Percentiles rank a stretch among this genome's conserved stretches.
phyloP scores from a whole-genome alignment of 1,140 invertebrate species.

The Charaxes varanes region DNA sequence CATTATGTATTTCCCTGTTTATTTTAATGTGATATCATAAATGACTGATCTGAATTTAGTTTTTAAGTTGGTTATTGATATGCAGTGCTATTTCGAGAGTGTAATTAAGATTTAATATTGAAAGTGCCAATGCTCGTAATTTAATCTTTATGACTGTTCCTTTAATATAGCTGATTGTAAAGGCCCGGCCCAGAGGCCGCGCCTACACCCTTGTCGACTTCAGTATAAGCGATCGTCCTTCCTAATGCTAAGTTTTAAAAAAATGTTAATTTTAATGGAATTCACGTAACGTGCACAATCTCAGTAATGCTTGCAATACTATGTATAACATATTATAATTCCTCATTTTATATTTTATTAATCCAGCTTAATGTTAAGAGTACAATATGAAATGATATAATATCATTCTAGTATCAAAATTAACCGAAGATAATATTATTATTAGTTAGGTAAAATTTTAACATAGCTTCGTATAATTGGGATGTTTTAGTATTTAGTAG shows the following conservation, averaged over 20 bases:
- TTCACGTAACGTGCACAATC: constrained; percentile 71
- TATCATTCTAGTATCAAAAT: constrained; percentile 76
- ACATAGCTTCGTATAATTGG: constrained; percentile 75
- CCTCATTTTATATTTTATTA: constrained; percentile 70
- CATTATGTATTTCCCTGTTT: constrained; percentile 73
- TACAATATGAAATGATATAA: constrained; percentile 75
- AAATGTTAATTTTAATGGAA: constrained; percentile 41
- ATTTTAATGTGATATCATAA: constrained; percentile 77
- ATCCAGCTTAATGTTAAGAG: constrained; percentile 74
- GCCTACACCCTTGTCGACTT: constrained; percentile 33
- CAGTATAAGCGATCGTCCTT: constrained; percentile 53
- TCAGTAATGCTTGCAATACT: constrained; percentile 75
- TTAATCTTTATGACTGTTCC: constrained; percentile 74
- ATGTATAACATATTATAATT: constrained; percentile 60
- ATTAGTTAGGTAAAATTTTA: constrained; percentile 75
- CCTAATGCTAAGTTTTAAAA: constrained; percentile 47
- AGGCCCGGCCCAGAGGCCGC: constrained; percentile 18
- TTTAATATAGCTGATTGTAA: constrained; percentile 49
- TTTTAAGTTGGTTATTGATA: constrained; percentile 75
- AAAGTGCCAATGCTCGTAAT: constrained; percentile 76
- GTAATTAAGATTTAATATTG: constrained; percentile 75
- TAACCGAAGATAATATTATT: constrained; percentile 75
- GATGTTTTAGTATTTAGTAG: constrained; percentile 73
- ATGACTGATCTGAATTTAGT: constrained; percentile 77
- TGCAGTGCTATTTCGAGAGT: constrained; percentile 73